A percentile compares a stretch with the other conserved stretches of the same genome.
Conservation (phyloP, 2,888 invertebrate genomes). For the Biston betularia region DNA sequence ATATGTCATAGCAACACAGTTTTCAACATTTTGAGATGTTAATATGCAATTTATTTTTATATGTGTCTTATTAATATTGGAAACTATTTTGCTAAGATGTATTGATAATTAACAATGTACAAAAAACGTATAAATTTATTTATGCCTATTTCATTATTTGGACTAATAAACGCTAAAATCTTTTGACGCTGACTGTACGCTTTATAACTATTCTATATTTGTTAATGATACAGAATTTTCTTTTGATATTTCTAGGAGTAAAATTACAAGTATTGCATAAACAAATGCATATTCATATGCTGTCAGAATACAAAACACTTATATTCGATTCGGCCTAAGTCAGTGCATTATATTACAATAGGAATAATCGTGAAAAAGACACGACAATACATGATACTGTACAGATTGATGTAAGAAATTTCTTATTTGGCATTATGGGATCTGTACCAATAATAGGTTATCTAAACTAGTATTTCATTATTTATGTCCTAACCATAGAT, state of each 20-base stretch:
- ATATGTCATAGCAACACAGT: too few relatives aligned
- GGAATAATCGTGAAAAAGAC: conserved; percentile 27
- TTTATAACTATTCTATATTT: not conserved
- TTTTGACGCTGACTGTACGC: not conserved
- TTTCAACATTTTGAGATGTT: too few relatives aligned
- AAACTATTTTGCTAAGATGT: too few relatives aligned
- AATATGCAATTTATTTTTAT: too few relatives aligned
- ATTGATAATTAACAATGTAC: too few relatives aligned
- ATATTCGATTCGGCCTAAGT: conserved; percentile 15
- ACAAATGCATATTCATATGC: not conserved
- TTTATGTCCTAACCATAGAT: not conserved
- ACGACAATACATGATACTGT: conserved; percentile 22
- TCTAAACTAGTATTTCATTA: not conserved
- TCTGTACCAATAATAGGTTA: conserved; percentile 16
- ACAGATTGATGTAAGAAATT: conserved; percentile 25
- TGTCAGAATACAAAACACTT: conserved; percentile 7
- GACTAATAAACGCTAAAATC: too few relatives aligned
- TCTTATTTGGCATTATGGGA: conserved; percentile 27
- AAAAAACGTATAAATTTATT: too few relatives aligned
- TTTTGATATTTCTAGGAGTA: not conserved
- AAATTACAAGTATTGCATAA: not conserved
- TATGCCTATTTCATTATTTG: too few relatives aligned
- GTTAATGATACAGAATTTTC: not conserved
- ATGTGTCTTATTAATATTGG: too few relatives aligned
- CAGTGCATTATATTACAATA: conserved; percentile 35